Conservation (phyloP, 2,113 vertebrate species). For the Nanorana parkeri region DNA sequence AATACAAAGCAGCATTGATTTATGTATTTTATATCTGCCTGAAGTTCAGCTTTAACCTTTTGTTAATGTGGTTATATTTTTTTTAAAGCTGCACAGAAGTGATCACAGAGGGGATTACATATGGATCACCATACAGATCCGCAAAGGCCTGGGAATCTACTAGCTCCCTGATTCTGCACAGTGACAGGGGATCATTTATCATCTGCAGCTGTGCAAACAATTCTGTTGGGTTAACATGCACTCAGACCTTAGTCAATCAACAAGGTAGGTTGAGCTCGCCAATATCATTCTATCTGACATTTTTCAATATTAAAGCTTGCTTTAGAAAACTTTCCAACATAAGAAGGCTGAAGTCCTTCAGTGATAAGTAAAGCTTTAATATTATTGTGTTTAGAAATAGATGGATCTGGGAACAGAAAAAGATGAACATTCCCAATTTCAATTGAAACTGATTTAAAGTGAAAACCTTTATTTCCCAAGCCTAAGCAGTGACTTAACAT, state of each 20-base stretch:
- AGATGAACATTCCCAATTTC: too few species aligned
- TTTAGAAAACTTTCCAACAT: too few species aligned
- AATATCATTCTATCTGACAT: neutral
- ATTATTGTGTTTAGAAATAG: too few species aligned
- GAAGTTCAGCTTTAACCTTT: neutral
- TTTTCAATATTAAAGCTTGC: too few species aligned
- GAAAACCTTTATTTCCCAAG: too few species aligned
- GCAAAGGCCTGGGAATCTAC: conserved; percentile 73
- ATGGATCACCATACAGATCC: conserved; percentile 59
- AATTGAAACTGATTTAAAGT: too few species aligned
- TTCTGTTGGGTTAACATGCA: conserved; percentile 70
- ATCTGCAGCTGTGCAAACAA: conserved; percentile 81
- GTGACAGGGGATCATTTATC: conserved; percentile 40
- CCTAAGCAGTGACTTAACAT: too few species aligned
- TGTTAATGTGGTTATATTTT: conserved; percentile 24
- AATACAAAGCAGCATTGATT: conserved; percentile 61
- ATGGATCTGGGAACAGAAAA: too few species aligned
- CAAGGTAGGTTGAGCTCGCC: neutral
- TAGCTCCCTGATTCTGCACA: conserved; percentile 64
- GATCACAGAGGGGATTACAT: conserved; percentile 71
- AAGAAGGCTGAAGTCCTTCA: too few species aligned
- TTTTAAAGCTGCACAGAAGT: conserved; percentile 73
- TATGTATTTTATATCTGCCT: conserved; percentile 59
- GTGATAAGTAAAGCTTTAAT: too few species aligned
- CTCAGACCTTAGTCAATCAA: conserved; percentile 59